Evolutionary conservation across 2,888 invertebrate species (phyloP), one percentile per base, ranked within the genome.

Genomic region (Galeopsomyia nigrocyanea): DNA sequence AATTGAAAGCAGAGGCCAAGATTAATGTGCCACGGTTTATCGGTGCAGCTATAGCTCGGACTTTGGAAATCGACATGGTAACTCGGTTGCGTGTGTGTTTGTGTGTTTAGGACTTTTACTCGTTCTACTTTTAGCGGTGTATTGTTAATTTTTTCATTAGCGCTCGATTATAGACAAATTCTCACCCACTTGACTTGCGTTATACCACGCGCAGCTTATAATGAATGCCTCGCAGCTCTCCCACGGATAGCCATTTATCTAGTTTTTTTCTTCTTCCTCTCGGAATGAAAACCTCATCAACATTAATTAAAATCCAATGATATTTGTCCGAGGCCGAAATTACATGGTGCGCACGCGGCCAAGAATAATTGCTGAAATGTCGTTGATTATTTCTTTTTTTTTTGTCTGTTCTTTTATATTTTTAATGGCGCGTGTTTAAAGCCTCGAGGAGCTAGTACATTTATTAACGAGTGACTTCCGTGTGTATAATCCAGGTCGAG

Each of bases 1-100:
- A 78, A 78, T 77, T 75, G 77, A 77, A 79, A 78, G 19, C 53
- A 60, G 26, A 56, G 51, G 53, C 60, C 69, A 73, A 69, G 73
- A 73, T 73, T 73, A 73, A 73, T 69, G 73, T 53, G 53, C 61
- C n/a, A 49, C 39, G 61, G 50, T 21, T 56, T 56, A 55, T 21
- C 16, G 46, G 51, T 31, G 56, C 55, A 56, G 65, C 61, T 51
- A 10, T 49, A 66, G 66, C 50, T 22, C 6, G 51, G 51, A 62
- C 57, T n/a, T n/a, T 60, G 60, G 63, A 68, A 63, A 68, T 60
- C 60, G 39, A 64, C 56, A n/a, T 16, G 68, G 50, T 46, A 10
- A 19, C 26, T 9, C 0, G 47, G 55, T 51, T 68, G 21, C 13
- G 9, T 9, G 22, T 22, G 55, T 13, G 55, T 14, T 39, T 51